These are phyloP conservation scores for Aulostomus chinensis DNA, from an alignment of 2,797 vertebrate genomes.

Conservation along the genomic window DNA sequence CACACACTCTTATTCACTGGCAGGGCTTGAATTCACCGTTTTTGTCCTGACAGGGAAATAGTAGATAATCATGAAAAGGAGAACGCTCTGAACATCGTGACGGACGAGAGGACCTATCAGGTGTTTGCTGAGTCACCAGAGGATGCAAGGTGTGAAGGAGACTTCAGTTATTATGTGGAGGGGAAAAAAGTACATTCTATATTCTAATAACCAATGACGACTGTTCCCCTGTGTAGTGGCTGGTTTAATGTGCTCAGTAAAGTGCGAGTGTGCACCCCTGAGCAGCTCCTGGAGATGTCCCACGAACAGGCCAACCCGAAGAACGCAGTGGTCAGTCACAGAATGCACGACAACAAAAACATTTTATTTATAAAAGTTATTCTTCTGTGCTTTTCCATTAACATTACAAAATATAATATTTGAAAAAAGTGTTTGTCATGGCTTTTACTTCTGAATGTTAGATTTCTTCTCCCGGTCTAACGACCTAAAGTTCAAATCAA, in stretches of 20 bases:
- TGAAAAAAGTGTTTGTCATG: too few relatives aligned
- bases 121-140: slow-evolving; percentile 94
- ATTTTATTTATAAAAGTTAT: not conserved
- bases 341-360: not conserved
- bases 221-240: slow-evolving; percentile 68
- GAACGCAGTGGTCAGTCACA: slow-evolving; percentile 84
- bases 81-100: slow-evolving; percentile 92
- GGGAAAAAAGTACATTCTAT: too few relatives aligned
- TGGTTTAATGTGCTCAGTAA: slow-evolving; percentile 87
- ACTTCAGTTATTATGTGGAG: not conserved
- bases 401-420: too few relatives aligned
- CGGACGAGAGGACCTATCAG: slow-evolving; percentile 91
- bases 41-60: slow-evolving; percentile 82
- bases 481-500: not conserved
- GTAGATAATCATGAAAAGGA: slow-evolving; percentile 94
- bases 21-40: too few relatives aligned
- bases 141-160: slow-evolving; percentile 85
- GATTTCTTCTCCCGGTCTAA: not conserved
- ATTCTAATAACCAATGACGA: not conserved
- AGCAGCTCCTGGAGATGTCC: slow-evolving; percentile 87
- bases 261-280: slow-evolving; percentile 82
- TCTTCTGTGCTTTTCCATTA: not conserved
- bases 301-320: slow-evolving; percentile 89
- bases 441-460: too few relatives aligned
- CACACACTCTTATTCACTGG: too few relatives aligned